These are phyloP conservation scores for Mesorhabditis spiculigera DNA, from an alignment of 2,888 invertebrate species.

Conservation along the genomic window DNA sequence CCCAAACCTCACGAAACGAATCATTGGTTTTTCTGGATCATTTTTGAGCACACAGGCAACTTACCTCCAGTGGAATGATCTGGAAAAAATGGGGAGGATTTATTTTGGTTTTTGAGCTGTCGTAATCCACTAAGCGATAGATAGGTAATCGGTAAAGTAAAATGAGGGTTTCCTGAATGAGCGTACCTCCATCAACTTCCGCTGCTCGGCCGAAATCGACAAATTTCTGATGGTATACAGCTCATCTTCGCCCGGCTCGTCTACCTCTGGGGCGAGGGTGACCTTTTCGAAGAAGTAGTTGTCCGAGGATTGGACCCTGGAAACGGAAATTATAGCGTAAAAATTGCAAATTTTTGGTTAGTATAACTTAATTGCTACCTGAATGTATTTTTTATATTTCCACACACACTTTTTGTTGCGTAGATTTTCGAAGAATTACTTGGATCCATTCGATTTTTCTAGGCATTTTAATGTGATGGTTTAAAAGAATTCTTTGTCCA, in stretches of 20 bases:
- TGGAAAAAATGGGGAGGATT: not conserved
- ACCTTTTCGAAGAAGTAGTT: constrained; percentile 91
- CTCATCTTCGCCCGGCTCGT: constrained; percentile 35
- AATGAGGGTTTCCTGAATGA: too few species aligned
- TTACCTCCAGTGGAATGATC: constrained; percentile 1
- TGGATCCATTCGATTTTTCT: too few species aligned
- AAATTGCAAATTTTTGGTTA: not conserved
- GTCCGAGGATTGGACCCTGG: constrained; percentile 87
- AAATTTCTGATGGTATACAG: constrained; percentile 52
- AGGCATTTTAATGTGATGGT: too few species aligned
- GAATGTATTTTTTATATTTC: not conserved
- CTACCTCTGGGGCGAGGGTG: constrained; percentile 69
- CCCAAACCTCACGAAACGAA: too few species aligned
- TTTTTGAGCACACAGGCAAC: not conserved
- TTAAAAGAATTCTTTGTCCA: too few species aligned
- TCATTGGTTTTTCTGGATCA: too few species aligned
- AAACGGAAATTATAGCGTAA: constrained; percentile 34
- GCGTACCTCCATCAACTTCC: not conserved
- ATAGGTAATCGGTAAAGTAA: too few species aligned
- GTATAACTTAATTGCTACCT: not conserved
- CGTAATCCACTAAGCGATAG: too few species aligned
- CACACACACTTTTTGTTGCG: too few species aligned
- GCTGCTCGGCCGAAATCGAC: constrained; percentile 23
- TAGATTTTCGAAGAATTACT: too few species aligned
- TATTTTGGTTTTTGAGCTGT: too few species aligned